Evolutionary conservation across 2,113 vertebrate genomes (phyloP).

Genomic region (Pluvianellus socialis): DNA sequence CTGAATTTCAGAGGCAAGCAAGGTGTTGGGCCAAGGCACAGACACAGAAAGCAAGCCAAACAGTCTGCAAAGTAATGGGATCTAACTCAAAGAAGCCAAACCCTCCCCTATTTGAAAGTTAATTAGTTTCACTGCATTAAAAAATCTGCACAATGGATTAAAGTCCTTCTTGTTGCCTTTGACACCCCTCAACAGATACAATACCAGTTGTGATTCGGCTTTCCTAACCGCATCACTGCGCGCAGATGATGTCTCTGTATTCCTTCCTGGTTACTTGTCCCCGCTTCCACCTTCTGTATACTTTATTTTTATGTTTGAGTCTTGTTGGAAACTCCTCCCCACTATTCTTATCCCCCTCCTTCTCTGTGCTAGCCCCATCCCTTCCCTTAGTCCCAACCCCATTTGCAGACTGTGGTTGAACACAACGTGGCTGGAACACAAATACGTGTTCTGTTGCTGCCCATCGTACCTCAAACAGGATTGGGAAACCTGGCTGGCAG

Average conservation of each 20-base stretch:
- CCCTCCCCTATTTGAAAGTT: background rate
- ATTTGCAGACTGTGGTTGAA: background rate
- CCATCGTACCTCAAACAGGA: background rate
- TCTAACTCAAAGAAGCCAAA: background rate
- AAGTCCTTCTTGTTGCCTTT: background rate
- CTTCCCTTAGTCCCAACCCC: background rate
- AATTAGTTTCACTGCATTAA: background rate
- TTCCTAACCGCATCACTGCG: background rate
- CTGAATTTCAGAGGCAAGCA: background rate
- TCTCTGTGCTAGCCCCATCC: background rate
- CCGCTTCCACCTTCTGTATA: background rate
- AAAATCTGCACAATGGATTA: background rate
- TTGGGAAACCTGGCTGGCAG: background rate
- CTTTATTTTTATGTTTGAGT: background rate
- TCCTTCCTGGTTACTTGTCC: background rate
- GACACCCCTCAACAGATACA: background rate
- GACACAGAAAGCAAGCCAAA: background rate
- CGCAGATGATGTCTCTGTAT: background rate
- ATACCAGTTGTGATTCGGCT: background rate
- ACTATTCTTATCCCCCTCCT: background rate
- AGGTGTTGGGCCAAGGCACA: background rate
- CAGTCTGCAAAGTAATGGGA: background rate
- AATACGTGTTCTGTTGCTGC: background rate
- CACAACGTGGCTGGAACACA: background rate
- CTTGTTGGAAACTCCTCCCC: background rate